These are phyloP conservation scores for Pachycephala philippinensis DNA, from an alignment of 2,113 vertebrate species.

Conservation along the genomic window DNA sequence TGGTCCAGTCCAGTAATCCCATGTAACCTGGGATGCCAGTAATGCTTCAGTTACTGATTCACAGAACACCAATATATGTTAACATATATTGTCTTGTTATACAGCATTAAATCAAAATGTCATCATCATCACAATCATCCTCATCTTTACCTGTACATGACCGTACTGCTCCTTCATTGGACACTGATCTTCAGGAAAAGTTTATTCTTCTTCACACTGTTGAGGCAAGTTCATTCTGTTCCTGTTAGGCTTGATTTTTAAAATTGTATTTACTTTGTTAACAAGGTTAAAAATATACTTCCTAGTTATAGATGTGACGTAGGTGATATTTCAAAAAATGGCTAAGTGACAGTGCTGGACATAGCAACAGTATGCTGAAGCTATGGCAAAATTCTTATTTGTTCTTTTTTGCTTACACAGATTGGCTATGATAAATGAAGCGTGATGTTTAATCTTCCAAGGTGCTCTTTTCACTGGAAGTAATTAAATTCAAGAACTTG, in stretches of 20 bases:
- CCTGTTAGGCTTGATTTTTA: not conserved
- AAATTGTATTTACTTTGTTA: not conserved
- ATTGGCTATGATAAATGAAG: not conserved
- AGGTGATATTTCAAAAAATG: not conserved
- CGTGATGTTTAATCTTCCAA: not conserved
- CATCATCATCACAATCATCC: not conserved
- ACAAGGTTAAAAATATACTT: not conserved
- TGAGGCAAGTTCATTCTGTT: constrained; percentile 25
- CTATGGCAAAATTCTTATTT: not conserved
- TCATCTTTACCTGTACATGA: not conserved
- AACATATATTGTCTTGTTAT: not conserved
- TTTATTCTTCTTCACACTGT: not conserved
- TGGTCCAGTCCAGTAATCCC: not conserved
- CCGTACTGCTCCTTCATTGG: not conserved
- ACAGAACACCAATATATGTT: not conserved
- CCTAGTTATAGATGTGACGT: not conserved
- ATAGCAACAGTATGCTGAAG: not conserved
- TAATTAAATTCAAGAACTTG: not conserved
- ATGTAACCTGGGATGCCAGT: too few relatives aligned
- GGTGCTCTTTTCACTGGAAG: not conserved
- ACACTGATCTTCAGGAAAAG: not conserved
- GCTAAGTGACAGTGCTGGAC: not conserved
- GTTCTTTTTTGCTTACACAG: not conserved
- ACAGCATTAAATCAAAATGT: not conserved
- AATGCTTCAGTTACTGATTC: not conserved